A percentile compares a stretch with the other conserved stretches of the same genome.
Evolutionary conservation across 2,888 invertebrate genomes (phyloP).

Genomic region (Fragum sueziense): DNA sequence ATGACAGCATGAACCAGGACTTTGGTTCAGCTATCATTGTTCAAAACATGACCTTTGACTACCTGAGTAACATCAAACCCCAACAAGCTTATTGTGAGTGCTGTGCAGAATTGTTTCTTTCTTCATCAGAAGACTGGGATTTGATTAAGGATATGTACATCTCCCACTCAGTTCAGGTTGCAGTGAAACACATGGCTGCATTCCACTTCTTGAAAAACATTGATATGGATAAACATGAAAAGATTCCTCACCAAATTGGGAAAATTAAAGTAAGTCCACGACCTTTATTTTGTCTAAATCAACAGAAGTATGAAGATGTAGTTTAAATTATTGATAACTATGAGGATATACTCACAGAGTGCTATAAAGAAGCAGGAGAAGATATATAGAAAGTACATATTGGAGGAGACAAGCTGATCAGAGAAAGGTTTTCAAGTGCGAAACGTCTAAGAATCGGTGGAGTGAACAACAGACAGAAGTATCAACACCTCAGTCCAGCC

Average conservation of each 20-base stretch:
- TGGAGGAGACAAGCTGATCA: constrained; percentile 33
- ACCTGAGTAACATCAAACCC: not conserved
- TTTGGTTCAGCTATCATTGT: constrained; percentile 2
- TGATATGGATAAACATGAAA: not conserved
- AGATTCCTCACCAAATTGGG: not conserved
- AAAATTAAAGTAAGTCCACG: not conserved
- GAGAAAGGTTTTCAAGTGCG: constrained; percentile 34
- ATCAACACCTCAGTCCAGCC: not conserved
- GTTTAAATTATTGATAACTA: constrained; percentile 25
- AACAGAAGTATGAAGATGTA: constrained; percentile 27
- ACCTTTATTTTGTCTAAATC: not conserved
- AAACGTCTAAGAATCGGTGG: constrained; percentile 23
- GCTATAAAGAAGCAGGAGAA: not conserved
- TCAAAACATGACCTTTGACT: not conserved
- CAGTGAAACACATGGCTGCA: not conserved
- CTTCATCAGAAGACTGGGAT: too few relatives aligned
- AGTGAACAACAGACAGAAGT: constrained; percentile 6
- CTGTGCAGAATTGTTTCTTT: too few relatives aligned
- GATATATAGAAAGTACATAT: constrained; percentile 14
- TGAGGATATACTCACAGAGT: not conserved
- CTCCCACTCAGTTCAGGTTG: too few relatives aligned
- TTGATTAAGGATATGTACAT: too few relatives aligned
- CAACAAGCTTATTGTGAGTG: not conserved
- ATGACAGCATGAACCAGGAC: not conserved
- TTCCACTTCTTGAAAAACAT: not conserved